Percentiles rank a stretch among this genome's conserved stretches.
These are phyloP conservation scores for Oligia strigilis DNA, from an alignment of 2,888 invertebrate species.

Conservation along the genomic window DNA sequence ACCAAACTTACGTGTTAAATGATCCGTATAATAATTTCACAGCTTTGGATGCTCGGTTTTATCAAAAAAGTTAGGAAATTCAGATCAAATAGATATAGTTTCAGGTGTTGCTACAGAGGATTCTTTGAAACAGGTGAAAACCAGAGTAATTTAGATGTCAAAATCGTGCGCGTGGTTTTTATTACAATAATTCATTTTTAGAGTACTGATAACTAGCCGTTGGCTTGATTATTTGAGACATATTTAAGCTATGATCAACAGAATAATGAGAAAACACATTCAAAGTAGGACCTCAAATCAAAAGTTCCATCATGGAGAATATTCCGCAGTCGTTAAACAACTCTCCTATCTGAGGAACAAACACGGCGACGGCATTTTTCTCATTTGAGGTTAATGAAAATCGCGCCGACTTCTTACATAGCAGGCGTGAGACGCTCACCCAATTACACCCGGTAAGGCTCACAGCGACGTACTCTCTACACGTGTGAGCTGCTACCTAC, in stretches of 20 bases:
- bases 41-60: slow-evolving; percentile 14
- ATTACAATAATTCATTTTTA: background rate
- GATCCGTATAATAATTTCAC: slow-evolving; percentile 46
- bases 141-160: slow-evolving; percentile 11
- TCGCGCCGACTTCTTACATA: slow-evolving; percentile 76
- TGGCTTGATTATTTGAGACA: background rate
- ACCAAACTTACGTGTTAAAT: slow-evolving; percentile 47
- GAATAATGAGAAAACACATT: slow-evolving; percentile 27
- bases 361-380: slow-evolving; percentile 81
- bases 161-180: background rate
- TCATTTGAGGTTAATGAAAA: slow-evolving; percentile 88
- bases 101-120: slow-evolving; percentile 2
- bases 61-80: slow-evolving; percentile 22
- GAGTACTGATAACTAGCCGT: background rate
- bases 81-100: slow-evolving; percentile 8
- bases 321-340: slow-evolving; percentile 57
- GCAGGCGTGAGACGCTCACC: slow-evolving; percentile 79
- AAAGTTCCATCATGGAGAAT: slow-evolving; percentile 57
- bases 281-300: slow-evolving; percentile 16
- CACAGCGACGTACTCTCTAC: slow-evolving; percentile 60
- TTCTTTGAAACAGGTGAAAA: slow-evolving; percentile 14
- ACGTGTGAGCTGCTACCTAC: slow-evolving; percentile 29
- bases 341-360: slow-evolving; percentile 67
- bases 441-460: slow-evolving; percentile 77
- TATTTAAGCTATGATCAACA: background rate